phyloP scores from a whole-genome alignment of 23 tunicate genomes.

The Ciona savignyi region DNA sequence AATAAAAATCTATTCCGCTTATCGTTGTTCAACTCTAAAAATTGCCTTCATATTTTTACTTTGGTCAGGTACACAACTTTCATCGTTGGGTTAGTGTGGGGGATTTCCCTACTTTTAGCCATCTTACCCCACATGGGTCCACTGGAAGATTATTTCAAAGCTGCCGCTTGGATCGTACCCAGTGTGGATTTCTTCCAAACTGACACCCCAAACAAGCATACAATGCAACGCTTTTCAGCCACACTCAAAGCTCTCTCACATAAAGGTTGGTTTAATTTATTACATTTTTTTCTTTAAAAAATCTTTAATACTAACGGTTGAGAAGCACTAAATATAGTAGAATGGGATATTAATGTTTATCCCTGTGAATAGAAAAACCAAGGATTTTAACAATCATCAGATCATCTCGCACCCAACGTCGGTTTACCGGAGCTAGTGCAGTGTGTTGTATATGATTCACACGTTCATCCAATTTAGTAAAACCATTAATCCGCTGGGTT shows the following conservation, averaged over 20 bases:
- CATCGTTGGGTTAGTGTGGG: conserved; percentile 41
- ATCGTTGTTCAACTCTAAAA: too few species aligned
- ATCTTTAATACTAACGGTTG: background rate
- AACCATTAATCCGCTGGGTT: too few species aligned
- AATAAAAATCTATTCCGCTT: too few species aligned
- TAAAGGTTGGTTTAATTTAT: background rate
- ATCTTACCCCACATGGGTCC: conserved; percentile 23
- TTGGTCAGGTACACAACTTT: conserved; percentile 40
- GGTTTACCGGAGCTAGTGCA: too few species aligned
- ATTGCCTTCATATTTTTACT: too few species aligned
- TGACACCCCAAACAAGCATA: conserved; percentile 30
- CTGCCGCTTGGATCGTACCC: conserved; percentile 24
- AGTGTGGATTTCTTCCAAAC: conserved; percentile 34
- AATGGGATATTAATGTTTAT: too few species aligned
- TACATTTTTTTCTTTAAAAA: background rate
- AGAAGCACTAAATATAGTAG: background rate
- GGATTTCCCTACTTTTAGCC: conserved; percentile 32
- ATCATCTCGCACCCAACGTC: too few species aligned
- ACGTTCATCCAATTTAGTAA: too few species aligned
- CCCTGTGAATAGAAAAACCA: too few species aligned
- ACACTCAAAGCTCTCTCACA: background rate
- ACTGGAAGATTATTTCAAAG: conserved; percentile 29
- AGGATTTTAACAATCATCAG: too few species aligned
- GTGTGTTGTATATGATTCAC: too few species aligned
- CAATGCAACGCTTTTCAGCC: conserved; percentile 8